These are phyloP conservation scores for Colostygia pectinataria DNA, from an alignment of 2,888 invertebrate species.

Conservation along the genomic window DNA sequence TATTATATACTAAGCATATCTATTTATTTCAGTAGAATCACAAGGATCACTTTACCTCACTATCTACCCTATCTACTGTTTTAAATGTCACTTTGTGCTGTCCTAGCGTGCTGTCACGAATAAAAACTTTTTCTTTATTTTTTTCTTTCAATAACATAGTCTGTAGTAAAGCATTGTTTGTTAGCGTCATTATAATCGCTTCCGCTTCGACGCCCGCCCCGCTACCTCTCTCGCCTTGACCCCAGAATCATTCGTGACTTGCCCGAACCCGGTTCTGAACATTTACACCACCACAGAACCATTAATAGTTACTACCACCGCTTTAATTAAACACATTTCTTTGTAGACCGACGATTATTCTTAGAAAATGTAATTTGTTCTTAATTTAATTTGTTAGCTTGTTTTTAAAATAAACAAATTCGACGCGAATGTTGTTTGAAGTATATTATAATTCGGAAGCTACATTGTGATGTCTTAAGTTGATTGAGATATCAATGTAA, in stretches of 20 bases:
- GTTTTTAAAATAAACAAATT: conserved; percentile 21
- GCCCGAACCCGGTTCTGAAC: conserved; percentile 44
- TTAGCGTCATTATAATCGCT: too few relatives aligned
- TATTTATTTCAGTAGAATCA: too few relatives aligned
- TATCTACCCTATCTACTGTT: too few relatives aligned
- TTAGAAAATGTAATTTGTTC: conserved; percentile 26
- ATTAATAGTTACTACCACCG: conserved; percentile 26
- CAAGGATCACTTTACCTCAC: too few relatives aligned
- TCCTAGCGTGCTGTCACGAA: too few relatives aligned
- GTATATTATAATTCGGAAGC: conserved; percentile 13
- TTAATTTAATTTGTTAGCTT: conserved; percentile 10
- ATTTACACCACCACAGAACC: conserved; percentile 24
- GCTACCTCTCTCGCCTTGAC: conserved; percentile 32
- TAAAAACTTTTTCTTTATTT: too few relatives aligned
- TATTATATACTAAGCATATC: too few relatives aligned
- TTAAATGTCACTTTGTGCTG: too few relatives aligned
- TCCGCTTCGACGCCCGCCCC: conserved; percentile 7
- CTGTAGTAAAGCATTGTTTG: too few relatives aligned
- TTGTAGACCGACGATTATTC: conserved; percentile 43
- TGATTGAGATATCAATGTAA: neutral
- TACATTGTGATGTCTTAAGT: neutral
- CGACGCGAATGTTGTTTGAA: neutral
- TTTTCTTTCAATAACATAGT: too few relatives aligned
- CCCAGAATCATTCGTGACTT: conserved; percentile 45
- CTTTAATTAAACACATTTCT: conserved; percentile 74